Evolutionary conservation across 2,113 vertebrate genomes (phyloP).

Genomic region (Corythoichthys intestinalis): DNA sequence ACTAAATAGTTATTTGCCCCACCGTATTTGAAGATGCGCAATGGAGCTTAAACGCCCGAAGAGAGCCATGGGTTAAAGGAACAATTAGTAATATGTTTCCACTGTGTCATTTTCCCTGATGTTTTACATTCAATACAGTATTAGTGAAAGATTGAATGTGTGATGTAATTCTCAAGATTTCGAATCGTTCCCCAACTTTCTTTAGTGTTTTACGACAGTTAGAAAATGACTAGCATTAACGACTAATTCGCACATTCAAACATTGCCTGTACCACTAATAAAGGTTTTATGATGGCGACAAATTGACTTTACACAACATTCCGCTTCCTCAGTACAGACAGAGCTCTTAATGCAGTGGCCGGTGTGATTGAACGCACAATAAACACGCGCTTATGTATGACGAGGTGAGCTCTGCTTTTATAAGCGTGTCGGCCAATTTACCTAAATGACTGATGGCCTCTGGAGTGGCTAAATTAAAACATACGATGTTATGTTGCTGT

Average conservation of each 20-base stretch:
- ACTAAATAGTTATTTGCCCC: too few relatives aligned
- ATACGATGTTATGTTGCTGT: conserved; percentile 14
- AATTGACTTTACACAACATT: not conserved
- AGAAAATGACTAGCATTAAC: not conserved
- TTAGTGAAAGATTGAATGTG: too few relatives aligned
- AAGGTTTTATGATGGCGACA: not conserved
- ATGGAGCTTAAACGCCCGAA: too few relatives aligned
- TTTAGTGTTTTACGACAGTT: not conserved
- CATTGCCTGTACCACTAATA: not conserved
- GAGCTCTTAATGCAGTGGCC: not conserved
- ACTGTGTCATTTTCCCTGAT: too few relatives aligned
- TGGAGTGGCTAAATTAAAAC: conserved; percentile 38
- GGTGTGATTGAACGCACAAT: conserved; percentile 17
- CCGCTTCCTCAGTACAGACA: not conserved
- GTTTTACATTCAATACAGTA: too few relatives aligned
- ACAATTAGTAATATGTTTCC: too few relatives aligned
- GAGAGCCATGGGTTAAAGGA: too few relatives aligned
- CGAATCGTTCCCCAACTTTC: not conserved
- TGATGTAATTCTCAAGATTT: not conserved
- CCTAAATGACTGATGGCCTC: conserved; percentile 35
- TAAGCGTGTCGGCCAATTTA: conserved; percentile 14
- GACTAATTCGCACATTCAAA: not conserved
- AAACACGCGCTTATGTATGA: conserved; percentile 16
- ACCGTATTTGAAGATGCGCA: too few relatives aligned
- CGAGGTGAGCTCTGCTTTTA: conserved; percentile 35